Evolutionary conservation across 2,113 vertebrate species (phyloP).

Genomic region (Psophia crepitans): DNA sequence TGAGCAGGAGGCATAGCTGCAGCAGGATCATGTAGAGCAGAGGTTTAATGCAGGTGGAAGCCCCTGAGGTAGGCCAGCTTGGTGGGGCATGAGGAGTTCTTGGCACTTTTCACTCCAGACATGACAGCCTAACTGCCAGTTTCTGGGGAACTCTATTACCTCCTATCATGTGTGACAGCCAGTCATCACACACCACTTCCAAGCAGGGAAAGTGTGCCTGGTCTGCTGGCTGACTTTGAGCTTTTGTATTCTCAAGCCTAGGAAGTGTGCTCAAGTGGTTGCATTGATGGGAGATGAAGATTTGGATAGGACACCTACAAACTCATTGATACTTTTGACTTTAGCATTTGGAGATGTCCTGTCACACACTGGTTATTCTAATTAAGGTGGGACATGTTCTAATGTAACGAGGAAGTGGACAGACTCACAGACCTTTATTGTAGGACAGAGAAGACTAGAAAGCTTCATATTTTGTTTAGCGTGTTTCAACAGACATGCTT

Average conservation of each 20-base stretch:
- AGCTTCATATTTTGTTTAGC: neutral
- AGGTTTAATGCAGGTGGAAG: neutral
- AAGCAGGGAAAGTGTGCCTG: neutral
- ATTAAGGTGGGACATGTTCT: neutral
- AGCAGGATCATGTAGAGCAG: neutral
- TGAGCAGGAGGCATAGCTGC: neutral
- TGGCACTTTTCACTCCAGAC: neutral
- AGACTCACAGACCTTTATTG: neutral
- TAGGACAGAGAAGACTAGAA: neutral
- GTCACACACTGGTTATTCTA: neutral
- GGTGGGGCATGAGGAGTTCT: neutral
- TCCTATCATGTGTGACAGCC: neutral
- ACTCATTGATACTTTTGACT: neutral
- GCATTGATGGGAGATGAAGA: neutral
- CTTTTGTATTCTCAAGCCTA: neutral
- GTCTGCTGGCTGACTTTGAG: neutral
- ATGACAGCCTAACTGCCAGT: neutral
- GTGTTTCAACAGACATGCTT: neutral
- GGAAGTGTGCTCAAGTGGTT: neutral
- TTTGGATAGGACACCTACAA: neutral
- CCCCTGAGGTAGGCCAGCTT: neutral
- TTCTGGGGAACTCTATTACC: neutral
- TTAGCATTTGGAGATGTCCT: neutral
- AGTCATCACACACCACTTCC: neutral
- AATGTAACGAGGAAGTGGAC: neutral